Conservation (phyloP, 2,888 invertebrate genomes). For the Suillia variegata region DNA sequence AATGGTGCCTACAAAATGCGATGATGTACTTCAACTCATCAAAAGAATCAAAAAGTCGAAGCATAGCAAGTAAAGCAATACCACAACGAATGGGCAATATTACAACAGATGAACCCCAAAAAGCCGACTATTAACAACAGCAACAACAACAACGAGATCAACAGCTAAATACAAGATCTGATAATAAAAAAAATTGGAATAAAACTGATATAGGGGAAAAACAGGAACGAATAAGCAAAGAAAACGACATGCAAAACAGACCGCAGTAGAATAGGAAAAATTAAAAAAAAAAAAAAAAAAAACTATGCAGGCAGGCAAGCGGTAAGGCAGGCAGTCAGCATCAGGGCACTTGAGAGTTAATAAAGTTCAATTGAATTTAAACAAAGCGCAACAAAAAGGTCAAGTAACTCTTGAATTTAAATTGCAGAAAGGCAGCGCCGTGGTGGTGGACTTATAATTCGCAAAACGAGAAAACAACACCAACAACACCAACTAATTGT, state of each 20-base stretch:
- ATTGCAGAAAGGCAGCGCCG: no score
- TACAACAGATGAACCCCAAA: constrained; percentile 1
- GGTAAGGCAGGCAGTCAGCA: constrained; percentile 28
- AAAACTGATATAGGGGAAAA: background rate
- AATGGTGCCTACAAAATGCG: constrained; percentile 3
- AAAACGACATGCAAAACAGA: background rate
- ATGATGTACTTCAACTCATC: background rate
- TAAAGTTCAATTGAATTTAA: constrained; percentile 52
- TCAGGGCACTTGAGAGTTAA: constrained; percentile 32
- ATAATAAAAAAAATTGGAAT: background rate
- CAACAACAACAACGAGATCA: constrained; percentile 1
- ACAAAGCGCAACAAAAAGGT: constrained; percentile 38
- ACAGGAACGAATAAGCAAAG: background rate
- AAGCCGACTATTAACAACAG: background rate
- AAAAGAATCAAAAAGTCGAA: no score
- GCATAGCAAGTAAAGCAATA: no score
- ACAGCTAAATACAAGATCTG: constrained; percentile 6
- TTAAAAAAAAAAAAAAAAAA: constrained; percentile 21
- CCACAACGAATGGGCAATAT: background rate
- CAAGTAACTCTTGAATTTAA: constrained; percentile 29
- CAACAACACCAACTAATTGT: background rate
- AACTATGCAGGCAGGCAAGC: background rate
- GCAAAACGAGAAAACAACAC: background rate
- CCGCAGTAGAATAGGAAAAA: constrained; percentile 12
- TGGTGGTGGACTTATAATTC: no score